Conservation (phyloP, 2,113 vertebrate genomes). For the Typhlomys cinereus region DNA sequence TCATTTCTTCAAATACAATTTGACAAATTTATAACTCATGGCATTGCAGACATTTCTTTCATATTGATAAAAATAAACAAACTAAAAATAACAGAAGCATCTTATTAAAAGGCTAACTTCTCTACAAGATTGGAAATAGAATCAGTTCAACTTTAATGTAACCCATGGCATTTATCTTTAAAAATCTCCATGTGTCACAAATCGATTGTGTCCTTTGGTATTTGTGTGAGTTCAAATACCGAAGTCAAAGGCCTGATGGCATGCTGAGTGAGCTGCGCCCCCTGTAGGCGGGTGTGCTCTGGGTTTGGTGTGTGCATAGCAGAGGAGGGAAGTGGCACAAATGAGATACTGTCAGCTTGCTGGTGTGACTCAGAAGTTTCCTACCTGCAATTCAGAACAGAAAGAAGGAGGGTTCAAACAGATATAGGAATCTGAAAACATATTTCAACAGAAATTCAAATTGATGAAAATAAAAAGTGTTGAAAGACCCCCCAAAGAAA, state of each 20-base stretch:
- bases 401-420: neutral
- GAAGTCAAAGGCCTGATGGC: neutral
- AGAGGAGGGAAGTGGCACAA: neutral
- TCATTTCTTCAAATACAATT: slow-evolving; percentile 34
- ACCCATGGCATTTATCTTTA: neutral
- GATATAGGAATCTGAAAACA: neutral
- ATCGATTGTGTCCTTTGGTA: neutral
- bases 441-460: neutral
- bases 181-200: neutral
- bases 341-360: neutral
- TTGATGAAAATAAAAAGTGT: slow-evolving; percentile 8
- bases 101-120: neutral
- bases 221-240: neutral
- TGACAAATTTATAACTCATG: slow-evolving; percentile 15
- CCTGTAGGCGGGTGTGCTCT: neutral
- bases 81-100: no score
- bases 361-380: neutral
- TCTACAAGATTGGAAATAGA: neutral
- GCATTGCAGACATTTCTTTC: neutral
- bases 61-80: no score
- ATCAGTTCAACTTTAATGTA: neutral
- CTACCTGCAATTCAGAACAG: neutral
- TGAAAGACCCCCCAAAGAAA: neutral
- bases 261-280: neutral
- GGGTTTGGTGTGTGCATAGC: neutral